Base-by-base conservation (phyloP, 2,113 vertebrate genomes). In the Orycteropus afer region DNA sequence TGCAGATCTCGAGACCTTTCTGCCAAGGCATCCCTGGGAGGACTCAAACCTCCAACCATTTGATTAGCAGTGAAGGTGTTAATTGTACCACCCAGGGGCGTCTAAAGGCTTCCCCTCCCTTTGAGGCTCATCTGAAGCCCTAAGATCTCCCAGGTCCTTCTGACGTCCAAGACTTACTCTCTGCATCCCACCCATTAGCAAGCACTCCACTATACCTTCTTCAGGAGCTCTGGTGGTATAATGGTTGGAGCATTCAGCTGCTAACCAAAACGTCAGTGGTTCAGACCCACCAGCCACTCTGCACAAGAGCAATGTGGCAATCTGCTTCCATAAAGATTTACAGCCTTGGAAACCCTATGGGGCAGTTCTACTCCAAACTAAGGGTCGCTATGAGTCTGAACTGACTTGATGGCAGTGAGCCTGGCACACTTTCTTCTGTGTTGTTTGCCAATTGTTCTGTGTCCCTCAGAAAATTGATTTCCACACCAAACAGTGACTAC, bases 151-250 rank as follows among this genome's bases (percentile, higher is more conserved):
- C 25, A n/a, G 74, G 12, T 76, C 29, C 34, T 53, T 15, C 71
- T 4, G 59, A 17, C 49, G 49, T 51, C 37, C 3, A 57, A 65
- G 42, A 55, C 27, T 45, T 34, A 7, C 1, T 1, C 0, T 13
- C 18, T 67, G 2, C 29, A 7, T 9, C 0, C 29, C 17, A 11
- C 71, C 83, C 55, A 13, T n/a, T 14, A 37, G 37, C 0, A 0
- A 37, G 37, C 0, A 0, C 49, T 32, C 73, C 40, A 49, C 15
- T 11, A n/a, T 2, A 27, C 5, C 20, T 9, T 53, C n/a, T n/a
- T n/a, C n/a, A n/a, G n/a, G n/a, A n/a, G n/a, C n/a, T n/a, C n/a
- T n/a, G n/a, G n/a, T n/a, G n/a, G n/a, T n/a, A n/a, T n/a, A n/a
- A n/a, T n/a, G n/a, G n/a, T n/a, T n/a, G n/a, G n/a, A n/a, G n/a